These are phyloP conservation scores for Nineta flava DNA, from an alignment of 2,888 invertebrate species.

Conservation along the genomic window DNA sequence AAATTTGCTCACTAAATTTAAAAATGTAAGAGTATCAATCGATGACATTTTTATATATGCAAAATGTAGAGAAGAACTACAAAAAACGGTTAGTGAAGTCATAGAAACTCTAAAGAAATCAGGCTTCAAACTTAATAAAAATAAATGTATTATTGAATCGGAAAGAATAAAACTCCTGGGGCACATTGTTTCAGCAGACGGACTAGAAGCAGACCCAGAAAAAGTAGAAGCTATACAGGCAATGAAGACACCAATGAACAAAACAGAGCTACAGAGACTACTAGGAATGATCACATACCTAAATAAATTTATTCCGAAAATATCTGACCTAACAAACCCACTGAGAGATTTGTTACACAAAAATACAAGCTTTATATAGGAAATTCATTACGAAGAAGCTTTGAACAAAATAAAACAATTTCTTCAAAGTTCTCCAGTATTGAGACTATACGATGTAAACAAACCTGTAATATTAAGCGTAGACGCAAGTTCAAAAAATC, in stretches of 20 bases:
- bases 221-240: no score
- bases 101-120: neutral
- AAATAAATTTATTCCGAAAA: neutral
- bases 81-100: neutral
- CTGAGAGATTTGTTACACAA: neutral
- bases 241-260: no score
- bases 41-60: neutral
- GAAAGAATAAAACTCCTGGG: no score
- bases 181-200: no score
- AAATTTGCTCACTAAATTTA: no score
- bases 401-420: neutral
- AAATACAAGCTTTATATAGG: neutral
- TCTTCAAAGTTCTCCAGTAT: neutral
- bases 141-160: no score
- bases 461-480: neutral
- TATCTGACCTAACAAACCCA: neutral
- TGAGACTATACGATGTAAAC: neutral
- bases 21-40: no score
- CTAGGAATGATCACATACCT: neutral
- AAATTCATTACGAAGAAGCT: neutral
- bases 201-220: no score
- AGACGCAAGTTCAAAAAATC: no score
- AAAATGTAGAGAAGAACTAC: neutral
- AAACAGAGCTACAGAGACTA: no score
- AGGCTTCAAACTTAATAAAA: no score